Evolutionary conservation across 2,888 invertebrate species (phyloP).

Genomic region (Dioctria rufipes): DNA sequence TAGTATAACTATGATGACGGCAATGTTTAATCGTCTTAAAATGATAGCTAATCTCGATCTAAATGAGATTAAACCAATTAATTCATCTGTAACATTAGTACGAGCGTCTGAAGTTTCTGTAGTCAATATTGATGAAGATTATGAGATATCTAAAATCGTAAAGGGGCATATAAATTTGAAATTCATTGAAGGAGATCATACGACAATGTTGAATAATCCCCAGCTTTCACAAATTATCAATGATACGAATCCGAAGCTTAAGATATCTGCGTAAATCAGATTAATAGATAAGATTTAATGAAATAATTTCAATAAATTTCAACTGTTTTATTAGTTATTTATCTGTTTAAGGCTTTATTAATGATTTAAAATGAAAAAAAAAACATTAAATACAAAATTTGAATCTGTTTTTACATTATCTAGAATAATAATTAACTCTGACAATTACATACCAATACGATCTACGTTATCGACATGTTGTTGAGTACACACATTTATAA

Average conservation of each 20-base stretch:
- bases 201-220: conserved; percentile 78
- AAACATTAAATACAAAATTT: too few relatives aligned
- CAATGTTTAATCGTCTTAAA: conserved; percentile 74
- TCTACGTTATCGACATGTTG: too few relatives aligned
- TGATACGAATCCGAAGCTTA: conserved; percentile 67
- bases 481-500: too few relatives aligned
- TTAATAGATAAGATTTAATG: not conserved
- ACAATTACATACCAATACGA: too few relatives aligned
- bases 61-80: conserved; percentile 72
- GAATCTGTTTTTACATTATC: too few relatives aligned
- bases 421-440: too few relatives aligned
- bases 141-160: conserved; percentile 76
- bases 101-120: conserved; percentile 76
- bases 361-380: too few relatives aligned
- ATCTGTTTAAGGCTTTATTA: too few relatives aligned
- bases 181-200: conserved; percentile 82
- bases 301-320: not conserved
- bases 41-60: conserved; percentile 73
- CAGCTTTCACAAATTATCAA: conserved; percentile 78
- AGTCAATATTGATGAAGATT: conserved; percentile 76
- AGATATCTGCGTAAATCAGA: conserved; percentile 40
- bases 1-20: conserved; percentile 68
- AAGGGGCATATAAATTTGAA: conserved; percentile 75
- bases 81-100: conserved; percentile 76
- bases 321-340: not conserved